Conservation (phyloP, 2,113 vertebrate species). For the Boulengeromyrus knoepffleri region DNA sequence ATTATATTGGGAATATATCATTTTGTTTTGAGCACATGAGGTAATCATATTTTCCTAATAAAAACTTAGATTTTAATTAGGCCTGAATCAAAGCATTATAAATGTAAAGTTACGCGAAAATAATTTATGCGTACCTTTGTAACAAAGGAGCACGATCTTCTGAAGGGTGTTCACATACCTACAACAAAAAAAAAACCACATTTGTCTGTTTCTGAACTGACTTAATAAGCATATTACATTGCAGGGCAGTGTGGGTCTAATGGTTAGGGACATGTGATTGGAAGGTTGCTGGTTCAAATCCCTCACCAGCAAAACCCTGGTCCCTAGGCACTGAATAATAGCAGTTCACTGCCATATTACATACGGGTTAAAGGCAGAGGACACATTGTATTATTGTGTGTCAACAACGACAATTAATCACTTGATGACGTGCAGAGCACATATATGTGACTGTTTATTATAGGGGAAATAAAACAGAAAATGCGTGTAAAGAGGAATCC, state of each 20-base stretch:
- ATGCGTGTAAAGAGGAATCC: background rate
- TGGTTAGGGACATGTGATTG: background rate
- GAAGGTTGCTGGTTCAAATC: background rate
- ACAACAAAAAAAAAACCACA: background rate
- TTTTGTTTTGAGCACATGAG: background rate
- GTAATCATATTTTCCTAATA: background rate
- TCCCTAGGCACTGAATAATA: background rate
- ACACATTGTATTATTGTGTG: background rate
- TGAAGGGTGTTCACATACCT: background rate
- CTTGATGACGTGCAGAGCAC: background rate
- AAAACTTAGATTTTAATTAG: background rate
- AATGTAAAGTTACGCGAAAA: background rate
- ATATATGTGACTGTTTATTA: background rate
- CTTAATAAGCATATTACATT: background rate
- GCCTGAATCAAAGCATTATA: background rate
- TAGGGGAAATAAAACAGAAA: background rate
- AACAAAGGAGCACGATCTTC: background rate
- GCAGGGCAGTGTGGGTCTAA: background rate
- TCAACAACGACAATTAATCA: background rate
- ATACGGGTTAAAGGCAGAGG: background rate
- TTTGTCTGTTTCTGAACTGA: background rate
- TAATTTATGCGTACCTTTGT: background rate
- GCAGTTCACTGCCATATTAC: background rate
- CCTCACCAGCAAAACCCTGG: background rate
- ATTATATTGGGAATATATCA: background rate